These are phyloP conservation scores for Tethya wilhelma DNA, from an alignment of 37 sponge, comb jelly and placozoan species.

Conservation along the genomic window DNA sequence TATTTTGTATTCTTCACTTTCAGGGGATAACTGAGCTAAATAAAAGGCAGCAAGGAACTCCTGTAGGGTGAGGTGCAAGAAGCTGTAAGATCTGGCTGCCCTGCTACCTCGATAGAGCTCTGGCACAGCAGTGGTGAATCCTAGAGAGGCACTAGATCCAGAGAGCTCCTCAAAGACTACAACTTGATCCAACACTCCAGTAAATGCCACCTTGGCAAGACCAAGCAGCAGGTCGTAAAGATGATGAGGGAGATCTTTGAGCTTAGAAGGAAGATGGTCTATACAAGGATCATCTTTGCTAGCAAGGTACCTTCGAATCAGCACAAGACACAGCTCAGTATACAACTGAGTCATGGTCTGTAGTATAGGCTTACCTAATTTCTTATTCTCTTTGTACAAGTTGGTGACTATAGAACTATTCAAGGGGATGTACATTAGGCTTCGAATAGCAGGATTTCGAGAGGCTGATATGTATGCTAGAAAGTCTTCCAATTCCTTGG, in stretches of 20 bases:
- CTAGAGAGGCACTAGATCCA: neutral
- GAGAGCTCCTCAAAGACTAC: neutral
- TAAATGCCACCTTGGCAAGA: neutral
- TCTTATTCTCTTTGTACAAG: neutral
- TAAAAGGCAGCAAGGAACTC: no score
- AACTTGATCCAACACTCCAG: neutral
- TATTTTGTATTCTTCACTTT: no score
- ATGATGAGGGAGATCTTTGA: neutral
- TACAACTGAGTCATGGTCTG: constrained; percentile 18
- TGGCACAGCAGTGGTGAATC: neutral
- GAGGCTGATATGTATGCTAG: neutral
- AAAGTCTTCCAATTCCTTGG: neutral
- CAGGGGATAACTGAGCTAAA: no score
- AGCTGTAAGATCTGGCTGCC: constrained; percentile 13
- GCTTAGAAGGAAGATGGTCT: neutral
- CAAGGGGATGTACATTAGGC: constrained; percentile 23
- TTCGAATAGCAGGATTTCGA: neutral
- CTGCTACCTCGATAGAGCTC: neutral
- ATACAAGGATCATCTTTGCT: neutral
- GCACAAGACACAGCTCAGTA: neutral
- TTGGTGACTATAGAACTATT: neutral
- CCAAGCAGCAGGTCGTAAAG: neutral
- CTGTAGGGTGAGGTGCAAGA: no score
- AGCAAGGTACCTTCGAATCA: neutral
- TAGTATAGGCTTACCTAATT: neutral